phyloP scores from a whole-genome alignment of 30 jellyfish, hydroid and myxozoan genomes.

The Euphysa ruthae region DNA sequence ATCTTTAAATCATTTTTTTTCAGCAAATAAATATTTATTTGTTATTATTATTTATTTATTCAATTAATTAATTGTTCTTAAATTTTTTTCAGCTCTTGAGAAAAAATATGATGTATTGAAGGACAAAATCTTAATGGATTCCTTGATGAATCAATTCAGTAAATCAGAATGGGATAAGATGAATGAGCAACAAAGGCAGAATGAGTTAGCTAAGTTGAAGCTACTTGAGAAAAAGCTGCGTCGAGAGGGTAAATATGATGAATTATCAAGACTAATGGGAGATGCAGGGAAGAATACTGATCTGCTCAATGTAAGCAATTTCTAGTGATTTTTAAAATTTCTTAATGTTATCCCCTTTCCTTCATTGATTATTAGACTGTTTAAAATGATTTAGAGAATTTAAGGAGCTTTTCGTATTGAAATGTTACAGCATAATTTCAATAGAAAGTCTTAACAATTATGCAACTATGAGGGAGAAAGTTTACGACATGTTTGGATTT shows the following conservation, averaged over 20 bases:
- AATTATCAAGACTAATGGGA: conserved; percentile 75
- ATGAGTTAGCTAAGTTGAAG: conserved; percentile 61
- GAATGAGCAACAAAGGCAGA: conserved; percentile 86
- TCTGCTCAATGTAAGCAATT: conserved; percentile 41
- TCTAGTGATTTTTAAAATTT: no score
- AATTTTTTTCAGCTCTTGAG: conserved; percentile 46
- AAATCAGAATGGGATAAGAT: conserved; percentile 88
- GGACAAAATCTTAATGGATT: conserved; percentile 67
- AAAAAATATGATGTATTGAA: conserved; percentile 73
- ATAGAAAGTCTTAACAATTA: no score
- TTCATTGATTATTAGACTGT: no score
- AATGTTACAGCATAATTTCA: no score
- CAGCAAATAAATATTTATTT: background rate
- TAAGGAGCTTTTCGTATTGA: no score
- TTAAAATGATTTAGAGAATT: no score
- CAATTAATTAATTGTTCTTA: background rate
- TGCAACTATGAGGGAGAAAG: no score
- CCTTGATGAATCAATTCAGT: conserved; percentile 63
- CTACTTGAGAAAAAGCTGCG: conserved; percentile 75
- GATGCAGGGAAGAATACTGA: conserved; percentile 62
- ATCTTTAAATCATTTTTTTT: no score
- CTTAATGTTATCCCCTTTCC: no score
- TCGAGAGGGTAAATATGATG: conserved; percentile 81
- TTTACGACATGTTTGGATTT: no score
- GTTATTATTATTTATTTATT: background rate